phyloP scores from a whole-genome alignment of 2,113 vertebrate genomes.

The Serilophus lunatus region DNA sequence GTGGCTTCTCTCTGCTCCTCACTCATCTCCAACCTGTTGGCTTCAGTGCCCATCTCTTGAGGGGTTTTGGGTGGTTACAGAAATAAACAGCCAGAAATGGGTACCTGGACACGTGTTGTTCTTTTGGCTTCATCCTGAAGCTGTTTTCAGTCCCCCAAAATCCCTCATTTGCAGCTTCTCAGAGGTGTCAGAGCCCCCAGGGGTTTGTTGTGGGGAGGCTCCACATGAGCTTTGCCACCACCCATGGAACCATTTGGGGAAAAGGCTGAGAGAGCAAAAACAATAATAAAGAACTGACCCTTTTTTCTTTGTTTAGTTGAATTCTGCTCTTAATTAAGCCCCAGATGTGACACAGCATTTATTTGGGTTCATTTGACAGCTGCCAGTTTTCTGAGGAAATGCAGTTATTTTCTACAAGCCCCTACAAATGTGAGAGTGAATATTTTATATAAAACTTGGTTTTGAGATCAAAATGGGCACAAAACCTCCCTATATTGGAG shows the following conservation, averaged over 20 bases:
- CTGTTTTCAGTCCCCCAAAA: not conserved
- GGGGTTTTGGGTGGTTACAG: not conserved
- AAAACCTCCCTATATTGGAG: not conserved
- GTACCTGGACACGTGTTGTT: too few relatives aligned
- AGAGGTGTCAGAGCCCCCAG: not conserved
- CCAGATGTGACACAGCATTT: not conserved
- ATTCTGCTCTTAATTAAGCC: not conserved
- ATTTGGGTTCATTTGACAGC: not conserved
- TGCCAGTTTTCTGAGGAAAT: not conserved
- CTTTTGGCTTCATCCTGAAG: not conserved
- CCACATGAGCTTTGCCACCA: not conserved
- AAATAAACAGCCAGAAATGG: not conserved
- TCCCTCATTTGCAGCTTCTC: not conserved
- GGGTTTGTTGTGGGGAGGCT: not conserved
- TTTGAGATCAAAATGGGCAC: not conserved
- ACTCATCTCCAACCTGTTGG: not conserved
- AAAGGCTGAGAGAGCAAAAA: not conserved
- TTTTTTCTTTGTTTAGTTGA: not conserved
- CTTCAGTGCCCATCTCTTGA: not conserved
- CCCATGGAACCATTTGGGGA: not conserved
- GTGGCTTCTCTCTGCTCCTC: not conserved
- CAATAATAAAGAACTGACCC: fast-evolving
- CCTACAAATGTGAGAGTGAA: not conserved
- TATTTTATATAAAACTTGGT: not conserved
- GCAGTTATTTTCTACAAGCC: fast-evolving